Evolutionary conservation across 2,113 vertebrate species (phyloP).

Genomic region (Sinocyclocheilus anophthalmus): DNA sequence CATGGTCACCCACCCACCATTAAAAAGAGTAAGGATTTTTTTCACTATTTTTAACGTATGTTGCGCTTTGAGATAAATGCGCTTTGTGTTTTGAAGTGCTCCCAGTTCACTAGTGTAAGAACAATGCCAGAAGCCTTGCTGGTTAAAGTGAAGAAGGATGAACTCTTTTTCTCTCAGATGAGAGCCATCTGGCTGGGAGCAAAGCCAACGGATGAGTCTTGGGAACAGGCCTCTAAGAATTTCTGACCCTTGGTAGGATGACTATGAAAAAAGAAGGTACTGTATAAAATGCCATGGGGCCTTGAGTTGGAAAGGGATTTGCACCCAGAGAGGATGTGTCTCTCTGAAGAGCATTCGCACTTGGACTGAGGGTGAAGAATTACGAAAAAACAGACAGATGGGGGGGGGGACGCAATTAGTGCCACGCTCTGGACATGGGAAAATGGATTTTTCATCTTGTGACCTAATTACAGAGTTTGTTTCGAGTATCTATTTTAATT

Average conservation of each 20-base stretch:
- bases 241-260: constrained; percentile 32
- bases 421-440: constrained; percentile 18
- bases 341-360: constrained; percentile 6
- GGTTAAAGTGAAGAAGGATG: constrained; percentile 52
- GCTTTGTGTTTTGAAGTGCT: constrained; percentile 6
- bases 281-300: background rate
- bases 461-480: constrained; percentile 45
- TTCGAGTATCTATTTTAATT: background rate
- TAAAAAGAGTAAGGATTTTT: background rate
- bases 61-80: constrained; percentile 11
- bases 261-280: constrained; percentile 26
- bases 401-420: background rate
- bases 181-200: constrained; percentile 53
- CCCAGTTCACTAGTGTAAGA: constrained; percentile 5
- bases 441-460: constrained; percentile 36
- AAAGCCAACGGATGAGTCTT: constrained; percentile 39
- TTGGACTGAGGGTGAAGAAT: constrained; percentile 10
- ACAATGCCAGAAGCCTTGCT: constrained; percentile 45
- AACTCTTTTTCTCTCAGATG: constrained; percentile 31
- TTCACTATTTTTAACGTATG: too few species aligned
- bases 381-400: background rate
- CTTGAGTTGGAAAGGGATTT: constrained; percentile 20
- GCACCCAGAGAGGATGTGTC: background rate
- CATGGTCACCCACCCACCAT: background rate
- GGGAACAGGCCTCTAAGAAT: constrained; percentile 37